Conservation (phyloP, 2,113 vertebrate genomes). For the Panurus biarmicus region DNA sequence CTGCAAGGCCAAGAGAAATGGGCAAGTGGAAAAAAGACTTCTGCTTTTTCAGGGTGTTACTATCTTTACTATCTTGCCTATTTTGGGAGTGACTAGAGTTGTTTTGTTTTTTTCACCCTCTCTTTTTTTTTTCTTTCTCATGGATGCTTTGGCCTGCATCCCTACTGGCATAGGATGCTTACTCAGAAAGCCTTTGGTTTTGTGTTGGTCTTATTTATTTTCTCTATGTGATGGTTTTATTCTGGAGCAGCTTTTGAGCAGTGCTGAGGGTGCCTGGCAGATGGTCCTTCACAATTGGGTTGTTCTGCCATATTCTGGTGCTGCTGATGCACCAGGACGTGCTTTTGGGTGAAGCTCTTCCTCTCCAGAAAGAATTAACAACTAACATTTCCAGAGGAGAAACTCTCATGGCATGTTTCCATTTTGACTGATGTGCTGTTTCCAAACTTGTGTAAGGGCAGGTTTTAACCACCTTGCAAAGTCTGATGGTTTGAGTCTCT, state of each 20-base stretch:
- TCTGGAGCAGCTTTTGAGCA: conserved; percentile 21
- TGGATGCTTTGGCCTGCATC: background rate
- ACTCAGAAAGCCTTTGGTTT: background rate
- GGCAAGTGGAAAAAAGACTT: background rate
- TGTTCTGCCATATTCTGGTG: background rate
- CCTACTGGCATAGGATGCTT: background rate
- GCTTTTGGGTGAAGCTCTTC: background rate
- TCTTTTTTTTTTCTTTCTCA: fast-evolving
- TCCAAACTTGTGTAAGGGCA: background rate
- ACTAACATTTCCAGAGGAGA: background rate
- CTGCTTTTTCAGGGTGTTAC: background rate
- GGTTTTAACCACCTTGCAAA: background rate
- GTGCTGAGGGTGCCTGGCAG: background rate
- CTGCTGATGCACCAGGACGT: background rate
- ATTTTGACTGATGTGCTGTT: background rate
- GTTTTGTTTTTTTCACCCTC: background rate
- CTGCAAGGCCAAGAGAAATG: background rate
- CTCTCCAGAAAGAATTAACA: background rate
- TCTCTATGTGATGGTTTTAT: background rate
- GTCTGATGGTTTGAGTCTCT: background rate
- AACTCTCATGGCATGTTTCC: background rate
- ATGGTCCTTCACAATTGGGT: fast-evolving
- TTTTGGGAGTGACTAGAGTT: background rate
- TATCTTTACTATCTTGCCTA: background rate
- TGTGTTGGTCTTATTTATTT: background rate